These are phyloP conservation scores for Carduelis carduelis DNA, from an alignment of 2,797 vertebrate species.

Conservation along the genomic window DNA sequence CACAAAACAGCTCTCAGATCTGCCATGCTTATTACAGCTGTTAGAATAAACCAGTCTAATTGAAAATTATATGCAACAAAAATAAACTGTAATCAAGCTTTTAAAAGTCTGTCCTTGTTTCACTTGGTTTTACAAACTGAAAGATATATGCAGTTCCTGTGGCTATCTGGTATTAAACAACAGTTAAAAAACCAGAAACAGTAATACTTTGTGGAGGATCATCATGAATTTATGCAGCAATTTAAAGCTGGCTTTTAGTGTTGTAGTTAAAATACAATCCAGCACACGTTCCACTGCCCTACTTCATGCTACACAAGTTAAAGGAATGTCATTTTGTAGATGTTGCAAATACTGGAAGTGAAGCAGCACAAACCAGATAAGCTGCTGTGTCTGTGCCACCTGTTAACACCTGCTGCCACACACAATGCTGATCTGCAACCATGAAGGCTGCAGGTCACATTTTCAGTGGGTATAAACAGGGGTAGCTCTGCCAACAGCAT, in stretches of 20 bases:
- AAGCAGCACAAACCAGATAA: slow-evolving; percentile 8
- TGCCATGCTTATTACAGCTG: slow-evolving; percentile 25
- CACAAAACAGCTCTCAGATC: slow-evolving; percentile 48
- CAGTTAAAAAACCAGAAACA: background rate
- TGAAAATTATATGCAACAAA: slow-evolving; percentile 33
- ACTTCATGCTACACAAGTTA: background rate
- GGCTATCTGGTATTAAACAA: background rate
- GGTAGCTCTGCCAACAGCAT: background rate
- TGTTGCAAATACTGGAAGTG: background rate
- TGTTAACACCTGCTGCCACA: slow-evolving; percentile 2
- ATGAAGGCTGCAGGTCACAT: background rate
- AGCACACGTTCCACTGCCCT: background rate
- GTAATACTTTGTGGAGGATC: background rate
- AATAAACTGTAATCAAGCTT: slow-evolving; percentile 59
- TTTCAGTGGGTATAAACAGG: background rate
- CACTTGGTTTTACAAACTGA: background rate
- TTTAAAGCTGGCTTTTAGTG: background rate
- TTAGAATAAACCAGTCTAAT: background rate
- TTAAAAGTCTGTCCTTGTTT: background rate
- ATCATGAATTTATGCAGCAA: background rate
- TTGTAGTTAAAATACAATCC: background rate
- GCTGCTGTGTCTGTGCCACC: background rate
- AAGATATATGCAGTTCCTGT: background rate
- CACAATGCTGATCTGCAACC: background rate
- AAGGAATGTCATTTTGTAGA: background rate